A percentile compares a stretch with the other conserved stretches of the same genome.
Evolutionary conservation across 2,888 invertebrate genomes (phyloP).

Genomic region (Sesamia inferens): DNA sequence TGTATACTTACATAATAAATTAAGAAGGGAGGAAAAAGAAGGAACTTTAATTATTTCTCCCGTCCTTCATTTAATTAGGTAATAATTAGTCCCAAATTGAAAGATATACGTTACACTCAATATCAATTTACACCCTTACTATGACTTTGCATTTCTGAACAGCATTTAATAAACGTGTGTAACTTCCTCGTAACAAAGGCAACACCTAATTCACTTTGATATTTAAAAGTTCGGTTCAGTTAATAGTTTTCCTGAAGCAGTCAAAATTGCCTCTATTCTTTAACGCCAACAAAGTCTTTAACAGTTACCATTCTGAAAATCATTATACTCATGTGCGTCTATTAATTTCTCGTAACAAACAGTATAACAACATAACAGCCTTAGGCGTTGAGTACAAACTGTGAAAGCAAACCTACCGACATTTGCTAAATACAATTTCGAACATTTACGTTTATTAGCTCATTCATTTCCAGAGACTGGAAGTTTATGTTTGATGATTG

Average conservation of each 20-base stretch:
- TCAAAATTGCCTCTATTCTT: background rate
- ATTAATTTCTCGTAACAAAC: conserved; percentile 7
- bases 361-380: conserved; percentile 32
- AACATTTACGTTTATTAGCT: conserved; percentile 9
- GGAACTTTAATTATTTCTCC: too few species aligned
- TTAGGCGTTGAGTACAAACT: background rate
- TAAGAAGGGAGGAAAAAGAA: too few species aligned
- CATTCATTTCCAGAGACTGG: background rate
- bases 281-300: background rate
- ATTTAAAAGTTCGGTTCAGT: background rate
- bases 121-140: too few species aligned
- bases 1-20: too few species aligned
- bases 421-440: conserved; percentile 29
- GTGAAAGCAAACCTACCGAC: conserved; percentile 12
- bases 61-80: too few species aligned
- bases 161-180: too few species aligned
- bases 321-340: background rate
- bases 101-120: too few species aligned
- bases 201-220: too few species aligned
- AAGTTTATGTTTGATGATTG: background rate
- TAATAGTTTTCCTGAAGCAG: background rate
- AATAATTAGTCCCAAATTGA: too few species aligned
- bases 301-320: conserved; percentile 8
- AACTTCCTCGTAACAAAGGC: background rate
- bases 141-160: background rate